phyloP scores from a whole-genome alignment of 2,113 vertebrate species.

The Madoqua kirkii region DNA sequence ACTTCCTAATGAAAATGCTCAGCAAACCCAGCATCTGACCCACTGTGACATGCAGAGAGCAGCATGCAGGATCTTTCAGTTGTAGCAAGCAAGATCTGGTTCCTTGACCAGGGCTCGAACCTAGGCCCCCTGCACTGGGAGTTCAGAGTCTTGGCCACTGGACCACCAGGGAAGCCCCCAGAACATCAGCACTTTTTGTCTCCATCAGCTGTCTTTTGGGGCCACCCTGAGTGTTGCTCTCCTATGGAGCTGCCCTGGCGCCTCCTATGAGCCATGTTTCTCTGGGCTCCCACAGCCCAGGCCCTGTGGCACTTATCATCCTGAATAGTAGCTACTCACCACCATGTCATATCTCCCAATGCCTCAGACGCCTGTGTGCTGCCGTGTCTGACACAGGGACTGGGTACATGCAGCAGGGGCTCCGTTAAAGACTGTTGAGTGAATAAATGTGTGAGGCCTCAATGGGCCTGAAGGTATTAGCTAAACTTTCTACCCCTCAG shows the following conservation, averaged over 20 bases:
- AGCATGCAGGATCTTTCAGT: neutral
- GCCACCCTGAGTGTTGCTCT: neutral
- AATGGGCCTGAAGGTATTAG: neutral
- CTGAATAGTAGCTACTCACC: neutral
- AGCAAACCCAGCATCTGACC: neutral
- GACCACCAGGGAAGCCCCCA: neutral
- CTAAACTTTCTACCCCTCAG: neutral
- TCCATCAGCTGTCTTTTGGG: neutral
- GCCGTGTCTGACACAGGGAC: neutral
- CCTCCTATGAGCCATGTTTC: neutral
- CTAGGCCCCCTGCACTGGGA: neutral
- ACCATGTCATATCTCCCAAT: fast-evolving
- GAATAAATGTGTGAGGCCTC: neutral
- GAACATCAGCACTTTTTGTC: neutral
- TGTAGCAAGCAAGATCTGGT: neutral
- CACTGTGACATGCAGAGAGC: neutral
- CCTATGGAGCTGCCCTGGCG: neutral
- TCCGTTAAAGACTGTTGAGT: neutral
- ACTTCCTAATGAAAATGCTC: neutral
- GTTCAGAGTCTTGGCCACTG: neutral
- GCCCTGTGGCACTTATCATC: neutral
- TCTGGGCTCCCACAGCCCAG: neutral
- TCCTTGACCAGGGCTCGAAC: neutral
- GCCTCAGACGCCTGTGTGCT: neutral
- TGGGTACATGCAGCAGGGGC: neutral